phyloP scores from a whole-genome alignment of 2,888 invertebrate species.

The Acanthacorydalis orientalis region DNA sequence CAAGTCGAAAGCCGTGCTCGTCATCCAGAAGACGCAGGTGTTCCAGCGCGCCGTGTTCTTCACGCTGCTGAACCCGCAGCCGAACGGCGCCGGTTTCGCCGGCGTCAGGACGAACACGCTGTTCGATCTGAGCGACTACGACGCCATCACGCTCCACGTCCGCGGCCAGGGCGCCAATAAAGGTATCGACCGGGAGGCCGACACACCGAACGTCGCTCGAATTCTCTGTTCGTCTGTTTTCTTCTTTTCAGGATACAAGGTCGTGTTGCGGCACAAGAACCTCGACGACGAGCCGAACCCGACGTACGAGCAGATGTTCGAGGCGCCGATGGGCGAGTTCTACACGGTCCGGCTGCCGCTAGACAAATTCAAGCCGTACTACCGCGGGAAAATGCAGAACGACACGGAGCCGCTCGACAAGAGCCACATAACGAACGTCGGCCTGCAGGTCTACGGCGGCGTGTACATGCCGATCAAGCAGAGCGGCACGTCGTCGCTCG shows the following conservation, averaged over 20 bases:
- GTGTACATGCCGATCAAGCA: constrained; percentile 45
- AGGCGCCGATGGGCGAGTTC: constrained; percentile 35
- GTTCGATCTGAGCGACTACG: constrained; percentile 32
- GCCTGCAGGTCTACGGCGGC: constrained; percentile 47
- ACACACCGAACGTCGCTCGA: too few relatives aligned
- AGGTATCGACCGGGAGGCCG: too few relatives aligned
- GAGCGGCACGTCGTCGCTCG: constrained; percentile 42
- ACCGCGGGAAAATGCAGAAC: constrained; percentile 35
- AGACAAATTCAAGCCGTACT: constrained; percentile 41
- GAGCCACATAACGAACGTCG: constrained; percentile 39
- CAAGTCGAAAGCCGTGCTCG: constrained; percentile 44
- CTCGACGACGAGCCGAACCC: constrained; percentile 36
- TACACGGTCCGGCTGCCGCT: constrained; percentile 34
- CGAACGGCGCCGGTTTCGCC: constrained; percentile 50
- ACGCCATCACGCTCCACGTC: constrained; percentile 33
- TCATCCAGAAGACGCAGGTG: constrained; percentile 37
- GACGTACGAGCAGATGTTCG: constrained; percentile 40
- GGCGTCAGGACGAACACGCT: constrained; percentile 34
- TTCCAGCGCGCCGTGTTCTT: constrained; percentile 47
- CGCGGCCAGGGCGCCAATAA: constrained; percentile 40
- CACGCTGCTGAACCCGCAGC: constrained; percentile 44
- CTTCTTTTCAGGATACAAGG: constrained; percentile 29
- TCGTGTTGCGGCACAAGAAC: constrained; percentile 39
- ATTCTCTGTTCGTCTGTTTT: too few relatives aligned
- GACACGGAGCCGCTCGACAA: constrained; percentile 37